Conservation (phyloP, 2,888 invertebrate species). For the Agelastica alni region DNA sequence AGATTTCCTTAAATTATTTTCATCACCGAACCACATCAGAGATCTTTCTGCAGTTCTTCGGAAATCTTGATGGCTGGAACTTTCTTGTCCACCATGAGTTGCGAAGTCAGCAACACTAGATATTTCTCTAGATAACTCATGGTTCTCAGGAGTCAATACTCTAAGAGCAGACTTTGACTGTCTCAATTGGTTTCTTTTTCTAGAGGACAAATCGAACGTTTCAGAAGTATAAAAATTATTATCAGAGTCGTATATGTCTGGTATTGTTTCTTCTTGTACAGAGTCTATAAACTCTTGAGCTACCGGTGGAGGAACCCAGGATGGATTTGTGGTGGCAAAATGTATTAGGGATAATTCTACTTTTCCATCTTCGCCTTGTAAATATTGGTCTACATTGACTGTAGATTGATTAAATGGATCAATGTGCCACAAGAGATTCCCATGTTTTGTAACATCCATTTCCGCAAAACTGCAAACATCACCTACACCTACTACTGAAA, state of each 20-base stretch:
- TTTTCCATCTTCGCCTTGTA: slow-evolving; percentile 85
- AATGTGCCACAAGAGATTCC: slow-evolving; percentile 84
- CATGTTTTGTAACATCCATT: slow-evolving; percentile 93
- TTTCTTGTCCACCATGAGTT: background rate
- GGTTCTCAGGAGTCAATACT: background rate
- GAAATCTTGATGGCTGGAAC: background rate
- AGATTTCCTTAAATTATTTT: slow-evolving; percentile 2
- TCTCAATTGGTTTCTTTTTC: background rate
- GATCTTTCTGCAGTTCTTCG: background rate
- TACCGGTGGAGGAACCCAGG: slow-evolving; percentile 83
- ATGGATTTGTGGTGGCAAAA: slow-evolving; percentile 93
- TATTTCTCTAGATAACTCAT: background rate
- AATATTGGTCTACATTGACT: slow-evolving; percentile 40
- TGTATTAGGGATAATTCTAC: slow-evolving; percentile 95
- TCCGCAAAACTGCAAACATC: slow-evolving; percentile 92
- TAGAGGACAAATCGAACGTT: background rate
- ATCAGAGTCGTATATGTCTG: background rate
- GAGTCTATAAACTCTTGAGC: slow-evolving; percentile 75
- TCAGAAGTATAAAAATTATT: background rate
- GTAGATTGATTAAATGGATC: slow-evolving; percentile 6
- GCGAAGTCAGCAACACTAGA: background rate
- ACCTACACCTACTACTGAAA: slow-evolving; percentile 92
- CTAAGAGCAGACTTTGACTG: background rate
- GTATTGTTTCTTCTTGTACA: slow-evolving; percentile 55
- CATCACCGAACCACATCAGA: slow-evolving; percentile 6